A percentile compares a stretch with the other conserved stretches of the same genome.
Evolutionary conservation across 2,113 vertebrate genomes (phyloP).

Genomic region (Amphiprion percula): DNA sequence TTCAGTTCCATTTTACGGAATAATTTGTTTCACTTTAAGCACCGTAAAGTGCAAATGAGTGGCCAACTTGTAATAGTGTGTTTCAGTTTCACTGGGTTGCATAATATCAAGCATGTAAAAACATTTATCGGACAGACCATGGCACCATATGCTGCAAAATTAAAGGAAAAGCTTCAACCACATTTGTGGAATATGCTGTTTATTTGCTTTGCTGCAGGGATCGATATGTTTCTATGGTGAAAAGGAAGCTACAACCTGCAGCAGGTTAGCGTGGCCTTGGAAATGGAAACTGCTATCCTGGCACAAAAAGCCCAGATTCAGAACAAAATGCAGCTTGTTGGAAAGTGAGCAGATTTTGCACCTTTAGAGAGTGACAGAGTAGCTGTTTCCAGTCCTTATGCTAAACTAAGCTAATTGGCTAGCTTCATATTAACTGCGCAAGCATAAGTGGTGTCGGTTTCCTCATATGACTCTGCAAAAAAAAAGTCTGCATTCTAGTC

Average conservation of each 20-base stretch:
- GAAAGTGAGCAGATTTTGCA: background rate
- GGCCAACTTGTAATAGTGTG: background rate
- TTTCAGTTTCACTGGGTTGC: background rate
- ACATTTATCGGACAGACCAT: background rate
- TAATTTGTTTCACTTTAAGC: constrained; percentile 25
- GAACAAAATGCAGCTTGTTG: background rate
- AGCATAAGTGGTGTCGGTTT: background rate
- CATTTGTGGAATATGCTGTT: background rate
- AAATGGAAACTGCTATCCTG: background rate
- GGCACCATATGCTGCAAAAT: background rate
- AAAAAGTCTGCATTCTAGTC: background rate
- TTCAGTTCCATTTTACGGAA: constrained; percentile 21
- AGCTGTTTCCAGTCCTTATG: background rate
- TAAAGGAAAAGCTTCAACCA: background rate
- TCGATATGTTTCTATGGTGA: too few species aligned
- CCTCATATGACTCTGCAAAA: background rate
- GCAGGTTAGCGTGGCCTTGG: background rate
- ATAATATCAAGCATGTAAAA: constrained; percentile 18
- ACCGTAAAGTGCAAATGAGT: constrained; percentile 32
- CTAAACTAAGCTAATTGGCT: background rate
- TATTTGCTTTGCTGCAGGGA: background rate
- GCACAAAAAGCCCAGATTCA: background rate
- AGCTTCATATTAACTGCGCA: background rate
- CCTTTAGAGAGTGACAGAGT: background rate
- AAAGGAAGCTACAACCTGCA: background rate